phyloP scores from a whole-genome alignment of 2,888 invertebrate genomes.

The Anthoptus insignis region DNA sequence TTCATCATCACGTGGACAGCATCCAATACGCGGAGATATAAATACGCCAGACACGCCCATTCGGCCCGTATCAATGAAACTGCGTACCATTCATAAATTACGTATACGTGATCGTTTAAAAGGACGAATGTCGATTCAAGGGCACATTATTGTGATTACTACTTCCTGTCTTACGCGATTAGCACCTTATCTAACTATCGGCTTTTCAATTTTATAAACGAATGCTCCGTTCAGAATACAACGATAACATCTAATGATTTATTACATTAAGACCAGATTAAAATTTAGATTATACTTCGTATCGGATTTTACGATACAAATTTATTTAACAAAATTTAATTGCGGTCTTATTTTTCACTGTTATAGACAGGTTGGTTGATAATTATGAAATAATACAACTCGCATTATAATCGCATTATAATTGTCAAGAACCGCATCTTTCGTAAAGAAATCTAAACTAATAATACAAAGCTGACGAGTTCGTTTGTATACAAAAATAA shows the following conservation, averaged over 20 bases:
- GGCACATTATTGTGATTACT: slow-evolving; percentile 45
- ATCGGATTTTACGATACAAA: background rate
- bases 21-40: slow-evolving; percentile 54
- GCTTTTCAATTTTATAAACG: slow-evolving; percentile 18
- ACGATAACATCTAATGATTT: slow-evolving; percentile 13
- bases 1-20: slow-evolving; percentile 47
- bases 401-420: too few relatives aligned
- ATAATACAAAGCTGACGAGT: too few relatives aligned
- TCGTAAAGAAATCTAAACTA: too few relatives aligned
- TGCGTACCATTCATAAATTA: slow-evolving; percentile 74
- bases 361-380: too few relatives aligned
- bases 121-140: slow-evolving; percentile 61
- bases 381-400: too few relatives aligned
- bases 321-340: background rate
- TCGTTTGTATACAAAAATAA: too few relatives aligned
- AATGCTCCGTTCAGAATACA: background rate
- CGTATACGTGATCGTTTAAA: slow-evolving; percentile 59
- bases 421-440: too few relatives aligned
- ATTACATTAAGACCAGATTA: background rate
- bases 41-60: slow-evolving; percentile 66
- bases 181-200: slow-evolving; percentile 19
- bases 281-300: background rate
- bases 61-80: slow-evolving; percentile 63
- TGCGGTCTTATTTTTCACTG: background rate
- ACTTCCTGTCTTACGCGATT: slow-evolving; percentile 31